Conservation (phyloP, 53 echinoderm and acorn worm species). For the Patiria pectinifera region DNA sequence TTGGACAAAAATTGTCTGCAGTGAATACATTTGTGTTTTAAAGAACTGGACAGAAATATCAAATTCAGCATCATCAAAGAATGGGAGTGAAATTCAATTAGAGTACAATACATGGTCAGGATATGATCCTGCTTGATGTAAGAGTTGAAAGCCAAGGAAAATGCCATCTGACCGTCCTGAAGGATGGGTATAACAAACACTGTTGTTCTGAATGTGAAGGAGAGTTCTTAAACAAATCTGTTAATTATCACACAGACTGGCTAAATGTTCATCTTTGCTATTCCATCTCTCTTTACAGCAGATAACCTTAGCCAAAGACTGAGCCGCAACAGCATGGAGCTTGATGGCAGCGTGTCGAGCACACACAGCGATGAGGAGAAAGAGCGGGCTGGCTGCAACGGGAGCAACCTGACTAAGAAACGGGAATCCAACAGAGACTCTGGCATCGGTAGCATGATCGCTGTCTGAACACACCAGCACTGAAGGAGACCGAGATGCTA, state of each 20-base stretch:
- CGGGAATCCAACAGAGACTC: conserved; percentile 90
- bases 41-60: too few relatives aligned
- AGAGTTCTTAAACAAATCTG: neutral
- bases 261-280: neutral
- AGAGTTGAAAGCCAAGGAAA: too few relatives aligned
- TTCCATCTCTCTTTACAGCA: neutral
- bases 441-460: conserved; percentile 95
- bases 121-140: too few relatives aligned
- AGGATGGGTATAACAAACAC: neutral
- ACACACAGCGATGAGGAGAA: conserved; percentile 58
- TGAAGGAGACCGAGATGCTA: conserved; percentile 44
- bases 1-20: too few relatives aligned
- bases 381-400: conserved; percentile 23
- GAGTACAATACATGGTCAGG: too few relatives aligned
- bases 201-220: neutral
- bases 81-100: too few relatives aligned
- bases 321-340: conserved; percentile 56
- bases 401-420: conserved; percentile 51
- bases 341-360: conserved; percentile 57
- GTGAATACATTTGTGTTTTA: too few relatives aligned
- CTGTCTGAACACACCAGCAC: conserved; percentile 72
- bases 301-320: conserved; percentile 42
- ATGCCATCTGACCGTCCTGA: neutral
- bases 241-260: neutral
- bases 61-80: too few relatives aligned